Base-by-base conservation (phyloP, 2,888 invertebrate genomes). In the Amblyjoppa proteus region DNA sequence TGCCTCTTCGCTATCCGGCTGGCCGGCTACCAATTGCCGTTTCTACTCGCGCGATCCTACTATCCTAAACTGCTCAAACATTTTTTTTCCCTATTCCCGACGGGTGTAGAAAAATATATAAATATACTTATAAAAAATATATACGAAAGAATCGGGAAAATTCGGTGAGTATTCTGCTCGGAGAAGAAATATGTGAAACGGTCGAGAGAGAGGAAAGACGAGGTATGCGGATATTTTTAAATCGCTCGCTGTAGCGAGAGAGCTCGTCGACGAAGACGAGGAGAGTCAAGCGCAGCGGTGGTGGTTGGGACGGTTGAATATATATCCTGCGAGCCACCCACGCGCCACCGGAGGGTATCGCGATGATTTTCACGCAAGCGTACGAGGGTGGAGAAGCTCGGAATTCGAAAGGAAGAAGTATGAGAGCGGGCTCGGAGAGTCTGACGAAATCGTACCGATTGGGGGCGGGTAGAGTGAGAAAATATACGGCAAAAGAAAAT, bases 211-310 rank as follows among this genome's bases (percentile, higher is more conserved):
- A 58, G 53, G 78, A 56, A 88, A 86, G 84, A 86, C 68, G 53
- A 49, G 83, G 87, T 83, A 87, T 88, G 88, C 61, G 78, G 89
- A 88, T 90, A 90, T 90, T 90, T 90, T 89, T 89, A 90, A 89
- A 90, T 88, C 76, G 73, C 85, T 84, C 56, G 78, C 25, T 58
- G 41, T 41, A 41, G 41, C 51, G 74, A 9, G 31, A 64, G 41
- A 38, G 53, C 41, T 31, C 49, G 41, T 31, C n/a, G 13, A 38
- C 28, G 64, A 64, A 71, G 73, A 76, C 51, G 58, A 41, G 73
- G 70, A 53, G 58, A 76, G 41, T 56, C 11, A 68, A 58, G 58
- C 58, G 58, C 11, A 11, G 51, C 16, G 53, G n/a, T 38, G 74
- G 51, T 58, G 41, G 61, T 53, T 56, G 34, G 28, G 31, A 53